phyloP scores from a whole-genome alignment of 37 sponge, comb jelly and placozoan genomes.

The Eunapius fragilis region DNA sequence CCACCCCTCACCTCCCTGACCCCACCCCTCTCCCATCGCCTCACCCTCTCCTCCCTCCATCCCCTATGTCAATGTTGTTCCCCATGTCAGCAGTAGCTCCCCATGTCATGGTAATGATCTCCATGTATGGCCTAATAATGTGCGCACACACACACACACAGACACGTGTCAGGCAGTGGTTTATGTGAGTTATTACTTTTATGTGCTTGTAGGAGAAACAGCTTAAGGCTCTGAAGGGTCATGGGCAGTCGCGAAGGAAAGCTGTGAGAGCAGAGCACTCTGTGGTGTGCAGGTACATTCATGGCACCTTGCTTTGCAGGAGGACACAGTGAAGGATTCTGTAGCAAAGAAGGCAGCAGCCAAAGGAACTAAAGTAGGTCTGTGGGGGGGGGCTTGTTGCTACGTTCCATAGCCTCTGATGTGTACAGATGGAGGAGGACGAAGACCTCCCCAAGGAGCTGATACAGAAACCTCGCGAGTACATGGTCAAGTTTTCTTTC shows the following conservation, averaged over 20 bases:
- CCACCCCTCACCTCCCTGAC: too few relatives aligned
- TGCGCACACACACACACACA: too few relatives aligned
- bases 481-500: slow-evolving; percentile 96
- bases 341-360: slow-evolving; percentile 41
- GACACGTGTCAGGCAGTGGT: too few relatives aligned
- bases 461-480: slow-evolving; percentile 89
- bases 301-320: neutral
- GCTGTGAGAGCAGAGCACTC: slow-evolving; percentile 65
- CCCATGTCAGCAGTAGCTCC: too few relatives aligned
- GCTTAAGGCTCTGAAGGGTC: slow-evolving; percentile 67
- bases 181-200: neutral
- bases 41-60: too few relatives aligned
- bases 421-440: slow-evolving; percentile 31
- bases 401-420: neutral
- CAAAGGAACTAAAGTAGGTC: slow-evolving; percentile 42
- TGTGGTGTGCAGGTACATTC: neutral
- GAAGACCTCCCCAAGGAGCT: slow-evolving; percentile 70
- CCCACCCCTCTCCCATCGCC: too few relatives aligned
- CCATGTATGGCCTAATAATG: too few relatives aligned
- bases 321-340: slow-evolving; percentile 29
- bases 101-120: too few relatives aligned
- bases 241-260: slow-evolving; percentile 78
- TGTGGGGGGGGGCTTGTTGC: slow-evolving; percentile 2
- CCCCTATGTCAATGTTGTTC: too few relatives aligned
- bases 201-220: slow-evolving; percentile 40